Percentiles rank a stretch among this genome's conserved stretches.
Conservation (phyloP, 1,140 invertebrate species). For the Carcinoscorpius rotundicauda region DNA sequence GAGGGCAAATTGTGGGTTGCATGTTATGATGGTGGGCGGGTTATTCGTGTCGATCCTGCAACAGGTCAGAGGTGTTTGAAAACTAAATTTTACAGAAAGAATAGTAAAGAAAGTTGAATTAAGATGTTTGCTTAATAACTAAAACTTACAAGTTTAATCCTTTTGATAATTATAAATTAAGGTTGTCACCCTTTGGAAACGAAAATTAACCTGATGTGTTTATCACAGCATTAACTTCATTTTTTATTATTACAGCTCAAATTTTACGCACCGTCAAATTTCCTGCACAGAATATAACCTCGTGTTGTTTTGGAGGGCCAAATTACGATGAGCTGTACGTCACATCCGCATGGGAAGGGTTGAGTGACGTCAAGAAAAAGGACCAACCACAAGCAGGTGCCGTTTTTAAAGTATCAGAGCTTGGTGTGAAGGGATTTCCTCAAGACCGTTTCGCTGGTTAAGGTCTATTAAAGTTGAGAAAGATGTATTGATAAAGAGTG, state of each 20-base stretch:
- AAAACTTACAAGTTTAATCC: too few relatives aligned
- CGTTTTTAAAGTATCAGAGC: conserved; percentile 46
- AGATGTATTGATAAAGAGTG: too few relatives aligned
- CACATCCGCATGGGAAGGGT: conserved; percentile 44
- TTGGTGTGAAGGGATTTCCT: conserved; percentile 6
- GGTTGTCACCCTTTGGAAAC: too few relatives aligned
- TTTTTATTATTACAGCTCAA: conserved; percentile 30
- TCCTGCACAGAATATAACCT: conserved; percentile 59
- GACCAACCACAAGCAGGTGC: conserved; percentile 49
- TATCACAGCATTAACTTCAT: too few relatives aligned
- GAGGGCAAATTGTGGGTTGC: conserved; percentile 59
- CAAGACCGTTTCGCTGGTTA: too few relatives aligned
- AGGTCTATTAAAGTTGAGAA: too few relatives aligned
- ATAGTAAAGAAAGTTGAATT: too few relatives aligned
- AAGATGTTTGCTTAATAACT: too few relatives aligned
- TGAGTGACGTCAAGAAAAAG: conserved; percentile 40
- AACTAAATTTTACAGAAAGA: too few relatives aligned
- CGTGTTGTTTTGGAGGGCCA: conserved; percentile 62
- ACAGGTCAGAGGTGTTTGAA: conserved; percentile 19
- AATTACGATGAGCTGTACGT: conserved; percentile 61
- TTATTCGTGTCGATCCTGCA: conserved; percentile 31
- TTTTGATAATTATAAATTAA: too few relatives aligned
- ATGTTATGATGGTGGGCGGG: conserved; percentile 42
- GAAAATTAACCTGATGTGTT: too few relatives aligned
- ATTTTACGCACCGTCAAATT: conserved; percentile 45